Conservation (phyloP, 2,888 invertebrate genomes). For the Hypomecis punctinalis region DNA sequence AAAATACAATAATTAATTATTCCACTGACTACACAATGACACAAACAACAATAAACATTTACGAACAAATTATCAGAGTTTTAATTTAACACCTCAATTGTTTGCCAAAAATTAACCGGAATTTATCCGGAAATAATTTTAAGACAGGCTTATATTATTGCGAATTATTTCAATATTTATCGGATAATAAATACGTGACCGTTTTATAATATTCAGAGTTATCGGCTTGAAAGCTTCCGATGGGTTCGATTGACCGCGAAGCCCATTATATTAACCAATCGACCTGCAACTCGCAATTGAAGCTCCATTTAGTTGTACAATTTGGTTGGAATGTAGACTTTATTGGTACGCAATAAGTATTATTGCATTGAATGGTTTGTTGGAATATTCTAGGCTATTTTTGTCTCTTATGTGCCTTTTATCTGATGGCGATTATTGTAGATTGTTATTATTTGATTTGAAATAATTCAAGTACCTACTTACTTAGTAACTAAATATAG, state of each 20-base stretch:
- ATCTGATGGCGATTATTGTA: no score
- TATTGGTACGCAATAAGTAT: neutral
- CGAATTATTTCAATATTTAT: neutral
- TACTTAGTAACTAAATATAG: no score
- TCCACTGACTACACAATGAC: no score
- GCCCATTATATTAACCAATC: conserved; percentile 50
- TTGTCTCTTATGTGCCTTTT: no score
- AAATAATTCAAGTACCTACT: no score
- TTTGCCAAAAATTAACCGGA: neutral
- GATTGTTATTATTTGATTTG: no score
- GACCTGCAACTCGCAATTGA: conserved; percentile 43
- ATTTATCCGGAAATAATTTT: conserved; percentile 7
- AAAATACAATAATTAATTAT: no score
- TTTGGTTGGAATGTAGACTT: conserved; percentile 6
- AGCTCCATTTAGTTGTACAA: conserved; percentile 25
- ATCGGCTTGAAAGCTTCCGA: conserved; percentile 34
- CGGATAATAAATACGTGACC: conserved; percentile 6
- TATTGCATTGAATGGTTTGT: no score
- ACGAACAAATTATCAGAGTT: no score
- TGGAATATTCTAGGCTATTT: no score
- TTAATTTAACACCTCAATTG: neutral
- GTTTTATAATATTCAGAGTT: conserved; percentile 21
- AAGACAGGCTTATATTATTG: neutral
- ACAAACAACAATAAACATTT: no score
- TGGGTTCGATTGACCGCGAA: conserved; percentile 45